Evolutionary conservation across 2,797 vertebrate genomes (phyloP).

Genomic region (Valencia hispanica): DNA sequence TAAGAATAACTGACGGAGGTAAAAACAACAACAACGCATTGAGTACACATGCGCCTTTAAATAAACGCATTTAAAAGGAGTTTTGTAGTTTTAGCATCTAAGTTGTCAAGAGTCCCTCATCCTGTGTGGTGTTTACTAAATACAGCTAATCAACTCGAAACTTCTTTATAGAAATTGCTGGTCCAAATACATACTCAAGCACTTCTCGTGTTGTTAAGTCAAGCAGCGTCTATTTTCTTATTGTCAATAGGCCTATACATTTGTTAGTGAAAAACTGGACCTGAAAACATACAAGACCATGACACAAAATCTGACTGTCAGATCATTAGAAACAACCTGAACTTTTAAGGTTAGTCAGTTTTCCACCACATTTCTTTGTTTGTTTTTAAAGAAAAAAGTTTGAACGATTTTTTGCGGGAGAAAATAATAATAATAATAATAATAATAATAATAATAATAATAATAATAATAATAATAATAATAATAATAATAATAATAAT

Average conservation of each 20-base stretch:
- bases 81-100: neutral
- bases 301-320: too few relatives aligned
- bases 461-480: neutral
- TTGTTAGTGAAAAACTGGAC: neutral
- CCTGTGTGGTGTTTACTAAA: neutral
- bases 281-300: neutral
- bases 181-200: neutral
- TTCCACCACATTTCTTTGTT: neutral
- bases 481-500: neutral
- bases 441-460: neutral
- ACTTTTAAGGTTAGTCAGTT: neutral
- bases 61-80: neutral
- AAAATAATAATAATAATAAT: neutral
- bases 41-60: neutral
- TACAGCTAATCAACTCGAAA: neutral
- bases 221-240: neutral
- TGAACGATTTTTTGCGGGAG: neutral
- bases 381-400: neutral
- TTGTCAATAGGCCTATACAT: neutral
- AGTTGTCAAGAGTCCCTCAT: neutral
- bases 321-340: neutral
- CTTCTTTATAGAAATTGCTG: neutral
- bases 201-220: neutral
- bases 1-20: neutral
- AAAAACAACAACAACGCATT: neutral